Base-by-base conservation (phyloP, 2,113 vertebrate genomes). In the Calyptomena viridis region DNA sequence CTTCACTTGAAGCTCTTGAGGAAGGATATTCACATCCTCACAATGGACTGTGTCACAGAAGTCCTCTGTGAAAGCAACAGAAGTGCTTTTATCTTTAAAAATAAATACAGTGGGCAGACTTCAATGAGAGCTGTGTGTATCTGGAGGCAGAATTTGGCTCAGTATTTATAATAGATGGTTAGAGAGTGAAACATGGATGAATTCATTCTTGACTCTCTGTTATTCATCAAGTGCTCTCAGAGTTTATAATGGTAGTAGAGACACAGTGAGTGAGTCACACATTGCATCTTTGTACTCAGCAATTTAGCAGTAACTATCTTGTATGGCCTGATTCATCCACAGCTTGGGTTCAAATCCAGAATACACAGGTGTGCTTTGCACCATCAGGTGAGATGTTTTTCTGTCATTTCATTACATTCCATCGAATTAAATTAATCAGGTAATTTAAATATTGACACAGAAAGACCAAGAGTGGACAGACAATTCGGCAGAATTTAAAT, bases 61-160 rank as follows among this genome's bases (percentile, higher is more conserved):
- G 91, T 76, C 83, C 76, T 69, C 73, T 95, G 78, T 86, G 87
- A 71, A 94, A 93, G 88, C 37, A 94, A 97, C 87, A 93, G 90
- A 95, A 95, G 67, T 79, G 87, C 88, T 97, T 95, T 97, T 91
- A 94, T 94, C 94, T 96, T 93, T 73, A 97, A 96, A 95, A 95
- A 94, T 89, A 95, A 95, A 95, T 87, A 91, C 46, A 93, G 83
- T 80, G 91, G 90, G 94, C 77, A 93, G 77, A 87, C 77, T 95
- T 92, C 93, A 91, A 80, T 73, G 77, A 7, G 18, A 90, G 89
- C 77, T 94, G 86, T 71, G 44, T 93, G 77, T 90, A 93, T 94
- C 87, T 95, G 93, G 80, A 93, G 93, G 85, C 84, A 94, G 94
- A 93, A 88, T 92, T 93, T 93, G 92, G 79, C 89, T 96, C 78